Evolutionary conservation across 2,113 vertebrate species (phyloP).

Genomic region (Oreochromis niloticus): DNA sequence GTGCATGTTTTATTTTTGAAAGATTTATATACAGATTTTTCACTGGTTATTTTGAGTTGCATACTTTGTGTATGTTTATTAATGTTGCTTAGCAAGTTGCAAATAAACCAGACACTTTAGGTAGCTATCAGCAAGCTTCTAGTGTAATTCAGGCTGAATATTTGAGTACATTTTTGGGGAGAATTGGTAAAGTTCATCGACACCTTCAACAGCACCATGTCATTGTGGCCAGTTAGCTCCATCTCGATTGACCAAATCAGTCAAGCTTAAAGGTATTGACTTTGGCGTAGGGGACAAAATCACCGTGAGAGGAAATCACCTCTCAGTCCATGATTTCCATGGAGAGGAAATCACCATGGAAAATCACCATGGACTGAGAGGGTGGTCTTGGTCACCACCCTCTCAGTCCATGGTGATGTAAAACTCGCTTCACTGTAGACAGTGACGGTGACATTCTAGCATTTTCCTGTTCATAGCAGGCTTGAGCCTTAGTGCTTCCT

Average conservation of each 20-base stretch:
- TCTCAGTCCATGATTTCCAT: too few species aligned
- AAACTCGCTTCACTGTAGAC: neutral
- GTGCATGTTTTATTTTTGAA: neutral
- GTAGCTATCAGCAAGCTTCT: neutral
- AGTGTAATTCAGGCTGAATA: neutral
- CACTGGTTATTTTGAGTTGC: neutral
- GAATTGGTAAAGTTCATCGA: neutral
- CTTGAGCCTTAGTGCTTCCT: neutral
- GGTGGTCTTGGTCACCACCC: neutral
- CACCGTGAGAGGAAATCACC: too few species aligned
- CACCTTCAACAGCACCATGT: neutral
- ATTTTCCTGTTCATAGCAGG: neutral
- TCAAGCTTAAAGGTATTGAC: neutral
- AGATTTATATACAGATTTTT: neutral
- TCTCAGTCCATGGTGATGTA: neutral
- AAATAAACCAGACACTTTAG: neutral
- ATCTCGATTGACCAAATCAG: neutral
- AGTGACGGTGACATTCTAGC: neutral
- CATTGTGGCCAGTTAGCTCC: neutral
- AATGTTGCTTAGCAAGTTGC: neutral
- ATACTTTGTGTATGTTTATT: neutral
- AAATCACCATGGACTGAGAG: too few species aligned
- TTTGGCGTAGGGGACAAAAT: neutral
- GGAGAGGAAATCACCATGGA: neutral
- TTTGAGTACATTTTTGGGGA: neutral